Evolutionary conservation across 2,888 invertebrate genomes (phyloP).

Genomic region (Lasioglossum pauxillum): DNA sequence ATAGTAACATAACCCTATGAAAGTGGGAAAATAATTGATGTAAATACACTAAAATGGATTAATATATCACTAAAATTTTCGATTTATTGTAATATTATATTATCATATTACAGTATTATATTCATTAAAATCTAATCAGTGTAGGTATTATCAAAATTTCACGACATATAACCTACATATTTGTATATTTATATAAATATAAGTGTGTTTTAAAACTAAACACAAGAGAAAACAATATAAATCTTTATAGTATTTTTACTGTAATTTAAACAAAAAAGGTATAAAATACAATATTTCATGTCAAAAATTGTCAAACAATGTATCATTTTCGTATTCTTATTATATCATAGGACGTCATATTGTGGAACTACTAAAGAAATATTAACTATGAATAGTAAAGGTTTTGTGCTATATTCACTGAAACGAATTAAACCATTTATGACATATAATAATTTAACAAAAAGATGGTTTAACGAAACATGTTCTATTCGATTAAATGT

Average conservation of each 20-base stretch:
- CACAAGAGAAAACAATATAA: neutral
- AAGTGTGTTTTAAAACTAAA: neutral
- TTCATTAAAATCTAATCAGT: neutral
- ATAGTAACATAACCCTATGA: neutral
- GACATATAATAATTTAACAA: neutral
- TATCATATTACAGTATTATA: no score
- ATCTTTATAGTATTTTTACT: neutral
- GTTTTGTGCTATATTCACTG: slow-evolving; percentile 13
- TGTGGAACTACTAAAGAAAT: neutral
- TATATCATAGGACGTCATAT: neutral
- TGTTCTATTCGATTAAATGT: neutral
- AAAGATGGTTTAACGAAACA: slow-evolving; percentile 22
- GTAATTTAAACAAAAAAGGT: neutral
- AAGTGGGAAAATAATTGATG: neutral
- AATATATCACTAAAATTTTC: neutral
- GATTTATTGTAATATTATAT: neutral
- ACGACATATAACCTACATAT: slow-evolving; percentile 27
- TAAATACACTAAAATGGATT: neutral
- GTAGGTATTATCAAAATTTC: neutral
- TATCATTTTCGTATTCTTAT: neutral
- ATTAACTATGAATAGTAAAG: slow-evolving; percentile 32
- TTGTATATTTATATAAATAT: neutral
- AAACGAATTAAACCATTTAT: slow-evolving; percentile 15
- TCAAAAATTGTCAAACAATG: neutral
- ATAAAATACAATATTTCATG: neutral